Conservation (phyloP, 2,113 vertebrate species). For the Pelvicachromis taeniatus region DNA sequence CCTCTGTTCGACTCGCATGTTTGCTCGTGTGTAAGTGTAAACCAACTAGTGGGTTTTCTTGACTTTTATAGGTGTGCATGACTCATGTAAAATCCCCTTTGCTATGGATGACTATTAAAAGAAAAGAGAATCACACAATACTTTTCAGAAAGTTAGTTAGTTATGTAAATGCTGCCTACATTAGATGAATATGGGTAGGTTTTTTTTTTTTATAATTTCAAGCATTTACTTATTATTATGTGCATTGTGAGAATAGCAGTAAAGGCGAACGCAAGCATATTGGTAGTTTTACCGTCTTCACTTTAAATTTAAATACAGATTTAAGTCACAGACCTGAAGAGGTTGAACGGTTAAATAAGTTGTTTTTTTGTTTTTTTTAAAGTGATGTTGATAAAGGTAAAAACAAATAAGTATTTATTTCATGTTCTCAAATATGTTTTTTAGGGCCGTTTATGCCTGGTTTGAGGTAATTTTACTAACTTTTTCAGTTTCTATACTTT, state of each 20-base stretch:
- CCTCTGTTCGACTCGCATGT: not conserved
- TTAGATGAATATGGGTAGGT: not conserved
- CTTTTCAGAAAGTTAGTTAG: not conserved
- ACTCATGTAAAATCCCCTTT: slow-evolving; percentile 63
- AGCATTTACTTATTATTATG: slow-evolving; percentile 2
- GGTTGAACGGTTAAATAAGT: not conserved
- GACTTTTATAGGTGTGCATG: slow-evolving; percentile 59
- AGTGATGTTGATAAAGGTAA: no score
- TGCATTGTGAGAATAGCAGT: not conserved
- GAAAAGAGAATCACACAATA: slow-evolving; percentile 24
- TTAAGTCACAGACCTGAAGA: not conserved
- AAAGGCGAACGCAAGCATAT: not conserved
- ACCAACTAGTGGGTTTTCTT: slow-evolving; percentile 4
- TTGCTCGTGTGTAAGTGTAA: slow-evolving; percentile 14
- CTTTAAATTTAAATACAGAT: not conserved
- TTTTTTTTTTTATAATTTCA: not conserved
- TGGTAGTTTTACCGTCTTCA: not conserved
- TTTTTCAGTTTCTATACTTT: not conserved
- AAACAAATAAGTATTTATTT: not conserved
- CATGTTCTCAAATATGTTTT: not conserved
- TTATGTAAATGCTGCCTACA: slow-evolving; percentile 61
- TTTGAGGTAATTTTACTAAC: not conserved
- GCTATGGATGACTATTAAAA: slow-evolving; percentile 23
- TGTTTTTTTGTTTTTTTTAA: no score
- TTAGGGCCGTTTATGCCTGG: not conserved